Evolutionary conservation across 1,140 invertebrate genomes (phyloP), one percentile per base, ranked within the genome.

Genomic region (Venustaconcha ellipsiformis): DNA sequence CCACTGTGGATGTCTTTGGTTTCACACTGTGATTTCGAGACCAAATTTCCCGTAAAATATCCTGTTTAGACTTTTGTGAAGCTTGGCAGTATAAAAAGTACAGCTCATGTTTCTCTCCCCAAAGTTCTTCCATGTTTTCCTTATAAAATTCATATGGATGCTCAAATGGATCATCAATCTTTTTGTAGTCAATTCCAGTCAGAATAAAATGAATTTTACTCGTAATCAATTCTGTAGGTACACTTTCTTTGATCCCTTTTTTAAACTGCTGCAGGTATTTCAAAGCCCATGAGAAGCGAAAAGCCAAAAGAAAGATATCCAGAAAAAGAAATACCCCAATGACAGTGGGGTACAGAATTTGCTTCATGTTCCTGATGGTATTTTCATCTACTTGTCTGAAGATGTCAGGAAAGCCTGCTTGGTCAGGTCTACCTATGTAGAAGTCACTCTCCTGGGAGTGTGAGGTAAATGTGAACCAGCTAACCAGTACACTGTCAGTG

Each of bases 21-120:
- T 79, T 84, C 18, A 80, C 66, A 20, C 66, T 68, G 74, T 82
- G 82, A 74, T 84, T 86, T 63, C 86, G 80, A 23, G 80, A 73
- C 81, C 82, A 85, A 69, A 88, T 83, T 70, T 88, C 83, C 6
- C 78, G 80, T 64, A 88, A 75, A 72, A 88, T 86, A 37, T 88
- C 85, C 63, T 87, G 83, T 71, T 81, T 86, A 11, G 79, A 76
- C 57, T 84, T 84, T 2, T 82, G 79, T 26, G 83, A 78, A 8
- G 78, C 76, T 57, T 82, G 80, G 59, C 80, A 81, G 78, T 84
- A 88, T 14, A 80, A 64, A 56, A 81, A 78, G 63, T 83, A 80
- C 14, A 80, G 70, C 30, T 84, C 82, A 67, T 70, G 77, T 70
- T 83, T 82, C 8, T 78, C 76, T 14, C 70, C 72, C 68, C 68